These are phyloP conservation scores for Zaprionus lineosus DNA, from an alignment of 2,888 invertebrate species.

Conservation along the genomic window DNA sequence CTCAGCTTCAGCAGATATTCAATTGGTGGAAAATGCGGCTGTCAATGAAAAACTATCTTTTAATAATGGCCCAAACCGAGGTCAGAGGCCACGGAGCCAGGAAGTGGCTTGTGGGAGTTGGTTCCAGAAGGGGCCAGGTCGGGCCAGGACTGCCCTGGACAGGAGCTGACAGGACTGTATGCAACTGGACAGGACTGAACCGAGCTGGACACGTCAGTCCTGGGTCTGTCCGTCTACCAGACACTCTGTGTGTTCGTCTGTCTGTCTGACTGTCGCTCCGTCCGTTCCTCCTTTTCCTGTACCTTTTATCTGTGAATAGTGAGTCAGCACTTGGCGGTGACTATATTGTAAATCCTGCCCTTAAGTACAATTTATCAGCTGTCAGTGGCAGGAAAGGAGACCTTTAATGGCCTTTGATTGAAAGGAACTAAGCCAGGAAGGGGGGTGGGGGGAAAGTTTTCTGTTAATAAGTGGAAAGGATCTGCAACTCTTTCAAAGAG, in stretches of 20 bases:
- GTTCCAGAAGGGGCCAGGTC: not conserved
- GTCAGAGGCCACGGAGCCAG: conserved; percentile 42
- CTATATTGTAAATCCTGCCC: conserved; percentile 47
- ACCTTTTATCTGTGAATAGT: conserved; percentile 22
- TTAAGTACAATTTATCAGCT: conserved; percentile 65
- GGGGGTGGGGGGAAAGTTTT: no score
- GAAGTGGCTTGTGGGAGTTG: conserved; percentile 41
- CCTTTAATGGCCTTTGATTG: no score
- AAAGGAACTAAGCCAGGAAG: conserved; percentile 37
- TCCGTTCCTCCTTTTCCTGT: not conserved
- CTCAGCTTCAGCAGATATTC: conserved; percentile 61
- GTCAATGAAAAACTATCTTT: conserved; percentile 71
- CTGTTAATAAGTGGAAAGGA: no score
- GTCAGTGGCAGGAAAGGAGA: conserved; percentile 14
- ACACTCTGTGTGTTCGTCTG: not conserved
- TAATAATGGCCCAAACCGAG: conserved; percentile 47
- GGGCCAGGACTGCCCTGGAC: conserved; percentile 2
- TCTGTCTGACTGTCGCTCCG: not conserved
- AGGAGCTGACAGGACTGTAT: no score
- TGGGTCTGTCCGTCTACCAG: conserved; percentile 2
- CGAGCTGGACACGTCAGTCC: no score
- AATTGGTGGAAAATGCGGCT: conserved; percentile 74
- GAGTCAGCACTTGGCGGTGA: conserved; percentile 73
- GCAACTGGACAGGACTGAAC: no score
- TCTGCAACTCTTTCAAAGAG: no score